Percentiles rank a stretch among this genome's conserved stretches.
phyloP scores from a whole-genome alignment of 1,140 invertebrate species.

The Saxidomus purpurata region DNA sequence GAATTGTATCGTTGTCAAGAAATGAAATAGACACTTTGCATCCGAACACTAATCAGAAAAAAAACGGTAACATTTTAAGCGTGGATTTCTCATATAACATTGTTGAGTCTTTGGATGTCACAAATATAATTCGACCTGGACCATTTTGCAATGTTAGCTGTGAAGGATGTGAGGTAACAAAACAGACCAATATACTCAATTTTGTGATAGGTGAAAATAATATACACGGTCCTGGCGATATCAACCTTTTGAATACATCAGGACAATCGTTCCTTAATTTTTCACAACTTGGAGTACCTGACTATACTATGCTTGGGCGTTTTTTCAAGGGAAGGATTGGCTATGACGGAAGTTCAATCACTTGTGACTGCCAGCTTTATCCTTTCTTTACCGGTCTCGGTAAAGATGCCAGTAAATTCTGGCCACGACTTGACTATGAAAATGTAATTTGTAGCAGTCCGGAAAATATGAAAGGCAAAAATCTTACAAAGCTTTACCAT shows the following conservation, averaged over 20 bases:
- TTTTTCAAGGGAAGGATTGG: background rate
- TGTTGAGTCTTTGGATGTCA: slow-evolving; percentile 22
- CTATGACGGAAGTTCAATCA: background rate
- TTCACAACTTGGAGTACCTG: background rate
- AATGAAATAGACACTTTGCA: background rate
- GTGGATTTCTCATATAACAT: slow-evolving; percentile 3
- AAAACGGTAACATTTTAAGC: slow-evolving; percentile 3
- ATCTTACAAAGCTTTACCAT: background rate
- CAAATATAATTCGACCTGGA: slow-evolving; percentile 21
- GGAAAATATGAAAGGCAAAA: slow-evolving; percentile 1
- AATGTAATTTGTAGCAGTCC: background rate
- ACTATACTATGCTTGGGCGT: background rate
- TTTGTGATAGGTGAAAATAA: background rate
- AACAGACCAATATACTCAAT: background rate
- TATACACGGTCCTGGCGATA: slow-evolving; percentile 29
- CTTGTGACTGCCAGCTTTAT: slow-evolving; percentile 28
- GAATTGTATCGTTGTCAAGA: background rate
- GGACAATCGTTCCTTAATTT: slow-evolving; percentile 1
- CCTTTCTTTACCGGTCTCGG: background rate
- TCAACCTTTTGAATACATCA: background rate
- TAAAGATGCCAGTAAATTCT: background rate
- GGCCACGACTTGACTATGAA: background rate
- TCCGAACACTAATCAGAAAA: slow-evolving; percentile 2
- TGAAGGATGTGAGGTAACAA: background rate
- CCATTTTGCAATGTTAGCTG: slow-evolving; percentile 17